Conservation (phyloP, 2,797 vertebrate genomes). For the Acanthornis magna region DNA sequence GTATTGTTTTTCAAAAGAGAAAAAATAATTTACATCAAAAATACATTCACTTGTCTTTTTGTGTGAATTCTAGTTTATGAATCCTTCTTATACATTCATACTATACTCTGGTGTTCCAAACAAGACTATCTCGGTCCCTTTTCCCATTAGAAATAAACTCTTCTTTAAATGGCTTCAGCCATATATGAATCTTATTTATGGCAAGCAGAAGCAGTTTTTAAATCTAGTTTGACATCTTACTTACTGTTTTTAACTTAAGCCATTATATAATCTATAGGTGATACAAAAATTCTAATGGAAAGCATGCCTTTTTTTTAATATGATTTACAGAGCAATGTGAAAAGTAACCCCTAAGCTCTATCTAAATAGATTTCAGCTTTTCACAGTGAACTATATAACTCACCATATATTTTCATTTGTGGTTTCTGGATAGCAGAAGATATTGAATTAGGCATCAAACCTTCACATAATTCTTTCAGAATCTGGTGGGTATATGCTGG, state of each 20-base stretch:
- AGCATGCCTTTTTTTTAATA: background rate
- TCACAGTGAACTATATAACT: background rate
- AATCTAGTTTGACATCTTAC: background rate
- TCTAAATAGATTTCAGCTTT: constrained; percentile 21
- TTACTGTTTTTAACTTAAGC: constrained; percentile 8
- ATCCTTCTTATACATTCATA: background rate
- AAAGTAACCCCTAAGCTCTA: constrained; percentile 1
- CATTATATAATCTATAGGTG: background rate
- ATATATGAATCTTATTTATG: background rate
- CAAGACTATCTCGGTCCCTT: background rate
- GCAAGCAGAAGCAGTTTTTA: background rate
- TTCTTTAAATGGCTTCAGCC: background rate
- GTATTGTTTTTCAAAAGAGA: background rate
- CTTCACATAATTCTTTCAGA: background rate
- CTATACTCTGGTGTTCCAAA: background rate
- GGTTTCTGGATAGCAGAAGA: background rate
- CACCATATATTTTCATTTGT: constrained; percentile 2
- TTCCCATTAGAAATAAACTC: constrained; percentile 7
- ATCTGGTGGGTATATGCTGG: background rate
- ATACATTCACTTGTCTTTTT: background rate
- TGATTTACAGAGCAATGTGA: background rate
- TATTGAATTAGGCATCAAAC: constrained; percentile 20
- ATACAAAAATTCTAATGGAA: background rate
- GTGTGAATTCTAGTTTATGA: background rate
- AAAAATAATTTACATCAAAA: background rate